A percentile compares a stretch with the other conserved stretches of the same genome.
These are phyloP conservation scores for Phylloscopus collybita DNA, from an alignment of 2,797 vertebrate species.

Conservation along the genomic window DNA sequence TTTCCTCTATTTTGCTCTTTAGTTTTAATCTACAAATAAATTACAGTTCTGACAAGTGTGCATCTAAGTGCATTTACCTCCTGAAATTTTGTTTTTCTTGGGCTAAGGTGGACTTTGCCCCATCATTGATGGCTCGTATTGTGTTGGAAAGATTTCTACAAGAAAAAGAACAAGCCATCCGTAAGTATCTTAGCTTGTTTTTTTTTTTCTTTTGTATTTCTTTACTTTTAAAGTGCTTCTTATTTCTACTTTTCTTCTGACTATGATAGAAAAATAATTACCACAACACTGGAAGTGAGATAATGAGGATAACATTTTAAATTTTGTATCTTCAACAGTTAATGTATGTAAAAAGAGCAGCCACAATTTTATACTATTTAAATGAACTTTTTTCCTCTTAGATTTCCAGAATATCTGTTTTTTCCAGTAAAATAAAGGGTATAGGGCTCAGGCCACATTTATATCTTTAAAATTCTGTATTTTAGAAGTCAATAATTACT, in stretches of 20 bases:
- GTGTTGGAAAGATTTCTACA: constrained; percentile 93
- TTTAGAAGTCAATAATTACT: constrained; percentile 66
- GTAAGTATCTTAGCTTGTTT: constrained; percentile 80
- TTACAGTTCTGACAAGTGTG: constrained; percentile 41
- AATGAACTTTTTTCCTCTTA: constrained; percentile 77
- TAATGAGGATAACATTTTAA: constrained; percentile 82
- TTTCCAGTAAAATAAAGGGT: constrained; percentile 64
- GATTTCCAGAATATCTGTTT: constrained; percentile 44
- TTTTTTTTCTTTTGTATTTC: not conserved
- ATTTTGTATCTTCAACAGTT: constrained; percentile 78
- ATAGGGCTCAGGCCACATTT: constrained; percentile 34
- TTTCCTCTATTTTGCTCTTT: constrained; percentile 20
- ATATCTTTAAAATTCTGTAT: constrained; percentile 55
- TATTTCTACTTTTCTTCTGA: constrained; percentile 29
- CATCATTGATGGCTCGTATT: constrained; percentile 92
- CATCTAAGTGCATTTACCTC: not conserved
- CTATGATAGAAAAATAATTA: constrained; percentile 65
- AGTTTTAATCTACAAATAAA: constrained; percentile 44
- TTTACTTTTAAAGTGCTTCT: not conserved
- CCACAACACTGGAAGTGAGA: constrained; percentile 67
- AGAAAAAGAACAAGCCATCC: constrained; percentile 80
- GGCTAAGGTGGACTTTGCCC: constrained; percentile 91
- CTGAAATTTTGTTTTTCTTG: constrained; percentile 64
- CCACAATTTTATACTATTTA: constrained; percentile 79
- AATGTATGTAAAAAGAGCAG: constrained; percentile 78